These are phyloP conservation scores for Mustelus asterias DNA, from an alignment of 2,113 vertebrate species.

Conservation along the genomic window DNA sequence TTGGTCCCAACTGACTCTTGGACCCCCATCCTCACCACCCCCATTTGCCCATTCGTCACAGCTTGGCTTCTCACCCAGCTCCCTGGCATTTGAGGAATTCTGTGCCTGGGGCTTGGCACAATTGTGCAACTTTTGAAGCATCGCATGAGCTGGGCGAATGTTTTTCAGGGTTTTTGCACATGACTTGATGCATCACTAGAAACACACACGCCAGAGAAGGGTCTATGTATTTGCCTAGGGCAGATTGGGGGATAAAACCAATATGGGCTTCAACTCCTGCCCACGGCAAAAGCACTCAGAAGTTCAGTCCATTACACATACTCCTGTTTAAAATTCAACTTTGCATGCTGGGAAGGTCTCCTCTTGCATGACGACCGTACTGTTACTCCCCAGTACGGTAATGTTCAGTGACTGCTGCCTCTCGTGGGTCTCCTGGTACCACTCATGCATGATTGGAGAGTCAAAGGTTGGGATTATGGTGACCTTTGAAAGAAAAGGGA, in stretches of 20 bases:
- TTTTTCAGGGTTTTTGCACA: neutral
- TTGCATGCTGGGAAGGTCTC: conserved; percentile 93
- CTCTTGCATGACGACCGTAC: conserved; percentile 90
- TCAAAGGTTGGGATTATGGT: conserved; percentile 90
- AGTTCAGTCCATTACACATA: neutral
- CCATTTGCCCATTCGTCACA: neutral
- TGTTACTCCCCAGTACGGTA: conserved; percentile 84
- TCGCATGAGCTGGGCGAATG: neutral
- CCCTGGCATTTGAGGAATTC: neutral
- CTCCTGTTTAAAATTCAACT: conserved; percentile 74
- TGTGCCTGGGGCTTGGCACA: neutral
- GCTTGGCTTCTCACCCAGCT: neutral
- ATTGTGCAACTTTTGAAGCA: conserved; percentile 1
- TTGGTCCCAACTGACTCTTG: neutral
- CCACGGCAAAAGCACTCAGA: neutral
- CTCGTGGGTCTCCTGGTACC: conserved; percentile 81
- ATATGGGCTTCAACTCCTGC: neutral
- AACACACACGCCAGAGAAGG: neutral
- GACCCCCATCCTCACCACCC: neutral
- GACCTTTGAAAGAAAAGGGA: conserved; percentile 54
- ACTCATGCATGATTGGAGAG: conserved; percentile 75
- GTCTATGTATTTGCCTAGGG: neutral
- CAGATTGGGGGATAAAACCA: neutral
- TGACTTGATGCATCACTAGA: neutral
- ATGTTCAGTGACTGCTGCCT: conserved; percentile 68